These are phyloP conservation scores for Aphidius gifuensis DNA, from an alignment of 1,140 invertebrate species.

Conservation along the genomic window DNA sequence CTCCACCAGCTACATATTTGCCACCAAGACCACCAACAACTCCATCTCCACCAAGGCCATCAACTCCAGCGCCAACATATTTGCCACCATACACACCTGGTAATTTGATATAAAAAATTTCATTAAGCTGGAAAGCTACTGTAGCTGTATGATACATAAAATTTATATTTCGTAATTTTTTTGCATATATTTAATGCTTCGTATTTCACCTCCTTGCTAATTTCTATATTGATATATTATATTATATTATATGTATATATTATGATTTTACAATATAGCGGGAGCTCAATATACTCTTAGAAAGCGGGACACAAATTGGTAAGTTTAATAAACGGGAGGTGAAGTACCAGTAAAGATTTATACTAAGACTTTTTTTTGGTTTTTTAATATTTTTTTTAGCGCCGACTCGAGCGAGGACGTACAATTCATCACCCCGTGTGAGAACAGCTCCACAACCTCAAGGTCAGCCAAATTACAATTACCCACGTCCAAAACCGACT, in stretches of 20 bases:
- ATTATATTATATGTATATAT: too few relatives aligned
- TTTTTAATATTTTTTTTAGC: too few relatives aligned
- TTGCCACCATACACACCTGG: slow-evolving; percentile 29
- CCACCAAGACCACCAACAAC: slow-evolving; percentile 17
- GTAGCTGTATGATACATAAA: too few relatives aligned
- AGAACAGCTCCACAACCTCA: not conserved
- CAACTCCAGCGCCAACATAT: slow-evolving; percentile 36
- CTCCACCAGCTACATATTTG: slow-evolving; percentile 19
- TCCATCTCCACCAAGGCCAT: slow-evolving; percentile 16
- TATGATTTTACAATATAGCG: too few relatives aligned
- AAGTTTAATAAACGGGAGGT: too few relatives aligned
- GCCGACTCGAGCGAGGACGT: too few relatives aligned
- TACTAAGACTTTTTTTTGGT: too few relatives aligned
- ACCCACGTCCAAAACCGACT: slow-evolving; percentile 2
- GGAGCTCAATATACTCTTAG: too few relatives aligned
- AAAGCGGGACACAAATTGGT: too few relatives aligned
- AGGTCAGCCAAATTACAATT: not conserved
- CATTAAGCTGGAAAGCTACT: too few relatives aligned
- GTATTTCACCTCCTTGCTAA: not conserved
- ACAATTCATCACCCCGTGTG: not conserved
- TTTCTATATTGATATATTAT: too few relatives aligned
- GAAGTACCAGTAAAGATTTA: too few relatives aligned
- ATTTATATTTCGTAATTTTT: slow-evolving; percentile 6
- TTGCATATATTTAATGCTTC: not conserved
- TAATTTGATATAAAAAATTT: not conserved